Evolutionary conservation across 2,797 vertebrate genomes (phyloP).

Genomic region (Acropternis orthonyx): DNA sequence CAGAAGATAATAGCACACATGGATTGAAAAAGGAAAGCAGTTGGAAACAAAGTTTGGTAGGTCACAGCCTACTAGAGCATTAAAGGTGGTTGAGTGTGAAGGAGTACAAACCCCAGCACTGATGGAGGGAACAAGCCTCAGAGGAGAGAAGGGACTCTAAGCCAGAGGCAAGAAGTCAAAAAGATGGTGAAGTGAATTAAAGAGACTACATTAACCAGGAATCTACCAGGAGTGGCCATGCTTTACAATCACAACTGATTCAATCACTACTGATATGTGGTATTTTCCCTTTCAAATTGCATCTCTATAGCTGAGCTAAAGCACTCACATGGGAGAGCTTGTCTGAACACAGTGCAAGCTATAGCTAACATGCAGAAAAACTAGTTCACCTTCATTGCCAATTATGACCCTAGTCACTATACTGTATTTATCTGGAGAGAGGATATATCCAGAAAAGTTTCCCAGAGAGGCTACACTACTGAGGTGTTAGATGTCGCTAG

Average conservation of each 20-base stretch:
- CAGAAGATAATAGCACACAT: neutral
- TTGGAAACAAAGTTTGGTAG: neutral
- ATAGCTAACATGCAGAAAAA: neutral
- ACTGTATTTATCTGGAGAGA: neutral
- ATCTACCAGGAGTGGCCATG: neutral
- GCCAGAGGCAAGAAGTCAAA: neutral
- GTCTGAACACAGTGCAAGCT: neutral
- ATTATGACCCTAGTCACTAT: neutral
- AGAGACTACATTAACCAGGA: neutral
- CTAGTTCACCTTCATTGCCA: neutral
- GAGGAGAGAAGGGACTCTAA: neutral
- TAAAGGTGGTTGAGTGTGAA: neutral
- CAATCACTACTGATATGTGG: fast-evolving
- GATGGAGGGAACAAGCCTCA: fast-evolving
- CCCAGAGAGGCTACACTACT: neutral
- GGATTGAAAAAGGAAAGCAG: neutral
- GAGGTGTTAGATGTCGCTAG: neutral
- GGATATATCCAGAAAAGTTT: neutral
- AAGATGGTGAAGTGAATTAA: neutral
- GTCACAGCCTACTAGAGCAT: neutral
- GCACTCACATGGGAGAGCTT: neutral
- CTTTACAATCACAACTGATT: neutral
- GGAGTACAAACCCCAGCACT: neutral
- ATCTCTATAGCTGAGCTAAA: neutral
- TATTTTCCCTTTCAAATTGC: neutral